These are phyloP conservation scores for Archips crataeganus DNA, from an alignment of 2,888 invertebrate genomes.

Conservation along the genomic window DNA sequence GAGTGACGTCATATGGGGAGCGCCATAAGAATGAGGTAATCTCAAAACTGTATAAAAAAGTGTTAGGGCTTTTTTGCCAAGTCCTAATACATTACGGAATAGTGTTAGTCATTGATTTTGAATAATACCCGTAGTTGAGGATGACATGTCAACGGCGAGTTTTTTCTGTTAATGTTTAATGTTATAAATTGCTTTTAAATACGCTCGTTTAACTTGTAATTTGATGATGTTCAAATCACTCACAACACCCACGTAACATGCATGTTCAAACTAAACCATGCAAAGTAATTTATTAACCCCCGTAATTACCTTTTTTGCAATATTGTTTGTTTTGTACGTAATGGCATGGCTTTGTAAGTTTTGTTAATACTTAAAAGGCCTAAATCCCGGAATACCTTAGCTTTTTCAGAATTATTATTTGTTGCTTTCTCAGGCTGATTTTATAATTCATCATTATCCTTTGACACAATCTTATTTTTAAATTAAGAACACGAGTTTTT, in stretches of 20 bases:
- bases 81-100: constrained; percentile 58
- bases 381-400: too few relatives aligned
- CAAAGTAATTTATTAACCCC: background rate
- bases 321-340: background rate
- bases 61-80: constrained; percentile 57
- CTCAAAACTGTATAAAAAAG: constrained; percentile 60
- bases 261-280: background rate
- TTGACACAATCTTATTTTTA: too few relatives aligned
- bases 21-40: constrained; percentile 71
- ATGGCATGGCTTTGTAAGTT: too few relatives aligned
- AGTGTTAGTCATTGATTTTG: constrained; percentile 60
- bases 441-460: too few relatives aligned
- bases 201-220: constrained; percentile 30
- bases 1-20: constrained; percentile 67
- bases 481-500: too few relatives aligned
- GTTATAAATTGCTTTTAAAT: constrained; percentile 27
- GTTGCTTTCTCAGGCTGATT: too few relatives aligned
- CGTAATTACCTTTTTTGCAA: background rate
- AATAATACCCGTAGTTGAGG: constrained; percentile 51
- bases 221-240: background rate
- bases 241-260: constrained; percentile 9
- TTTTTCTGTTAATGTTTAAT: constrained; percentile 45
- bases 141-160: constrained; percentile 43
- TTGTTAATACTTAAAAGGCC: too few relatives aligned
- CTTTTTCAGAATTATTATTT: too few relatives aligned